A percentile compares a stretch with the other conserved stretches of the same genome.
Conservation (phyloP, 92 coral and sea anemone genomes). For the Siderastrea radians region DNA sequence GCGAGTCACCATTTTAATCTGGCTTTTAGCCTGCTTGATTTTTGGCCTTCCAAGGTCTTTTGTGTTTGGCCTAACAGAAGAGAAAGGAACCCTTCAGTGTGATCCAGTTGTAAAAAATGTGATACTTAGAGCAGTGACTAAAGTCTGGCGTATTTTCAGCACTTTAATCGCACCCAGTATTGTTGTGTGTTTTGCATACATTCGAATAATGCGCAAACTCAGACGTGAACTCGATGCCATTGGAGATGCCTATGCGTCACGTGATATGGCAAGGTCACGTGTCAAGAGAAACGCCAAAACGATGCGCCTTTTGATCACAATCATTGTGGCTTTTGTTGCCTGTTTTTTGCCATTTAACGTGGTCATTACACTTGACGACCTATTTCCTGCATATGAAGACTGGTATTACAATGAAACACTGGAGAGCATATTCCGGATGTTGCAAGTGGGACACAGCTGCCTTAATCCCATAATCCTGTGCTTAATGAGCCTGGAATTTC, state of each 20-base stretch:
- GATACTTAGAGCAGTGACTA: not conserved
- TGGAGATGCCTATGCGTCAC: slow-evolving; percentile 1
- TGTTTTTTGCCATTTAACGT: slow-evolving; percentile 30
- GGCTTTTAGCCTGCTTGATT: not conserved
- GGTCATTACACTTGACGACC: not conserved
- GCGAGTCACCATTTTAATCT: not conserved
- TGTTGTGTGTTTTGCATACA: slow-evolving; percentile 15
- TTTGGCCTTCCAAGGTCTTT: slow-evolving; percentile 32
- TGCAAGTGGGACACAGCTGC: slow-evolving; percentile 28
- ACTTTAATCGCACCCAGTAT: not conserved
- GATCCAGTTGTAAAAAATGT: not conserved
- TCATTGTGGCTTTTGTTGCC: not conserved
- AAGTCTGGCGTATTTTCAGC: not conserved
- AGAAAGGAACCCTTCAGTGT: slow-evolving; percentile 19
- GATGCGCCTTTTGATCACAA: slow-evolving; percentile 14
- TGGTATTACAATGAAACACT: slow-evolving; percentile 20
- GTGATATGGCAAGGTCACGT: not conserved
- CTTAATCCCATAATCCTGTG: slow-evolving; percentile 38
- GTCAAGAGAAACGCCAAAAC: slow-evolving; percentile 15
- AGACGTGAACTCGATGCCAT: slow-evolving; percentile 10
- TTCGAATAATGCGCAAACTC: slow-evolving; percentile 21
- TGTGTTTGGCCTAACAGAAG: slow-evolving; percentile 12
- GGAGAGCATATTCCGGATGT: slow-evolving; percentile 31
- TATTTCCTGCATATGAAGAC: not conserved
- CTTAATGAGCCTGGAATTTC: slow-evolving; percentile 13